Evolutionary conservation across 2,797 vertebrate genomes (phyloP), one percentile per base, ranked within the genome.

Genomic region (Darevskia nairensis): DNA sequence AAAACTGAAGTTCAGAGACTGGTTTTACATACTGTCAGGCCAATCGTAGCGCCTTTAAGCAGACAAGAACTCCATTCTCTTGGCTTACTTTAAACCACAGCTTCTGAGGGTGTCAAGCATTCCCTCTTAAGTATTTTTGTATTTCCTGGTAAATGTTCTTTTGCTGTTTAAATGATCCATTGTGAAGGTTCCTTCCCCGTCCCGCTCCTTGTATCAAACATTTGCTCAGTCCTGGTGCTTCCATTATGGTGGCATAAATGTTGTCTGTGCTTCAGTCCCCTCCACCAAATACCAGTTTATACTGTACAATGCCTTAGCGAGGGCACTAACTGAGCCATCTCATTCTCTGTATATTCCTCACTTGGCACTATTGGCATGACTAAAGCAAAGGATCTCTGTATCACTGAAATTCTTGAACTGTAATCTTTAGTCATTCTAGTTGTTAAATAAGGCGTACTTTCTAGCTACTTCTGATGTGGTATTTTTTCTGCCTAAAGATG

Each of bases 301-400:
- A 85, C 50, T 90, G 83, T 88, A 88, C 66, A 82, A 71, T 85
- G 82, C 82, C 83, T 85, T 88, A 85, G 89, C 55, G 68, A 72
- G 89, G 85, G 89, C 84, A 86, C 84, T 83, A 83, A 78, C 85
- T 89, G 89, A 89, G 89, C 89, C 85, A 89, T 90, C 82, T 50
- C 78, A 85, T 88, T 64, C 82, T 76, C 89, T 89, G 88, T 88
- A 82, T 85, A 82, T 71, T 84, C 82, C 64, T 69, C 59, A 80
- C 86, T 85, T 85, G 88, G 78, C 88, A 81, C 84, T 76, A 71
- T 88, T 82, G 86, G 78, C 64, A 88, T 77, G 86, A 88, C 86
- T 90, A 85, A 88, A 86, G 79, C 88, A 89, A 89, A 90, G 64
- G 78, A 88, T 90, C 72, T 75, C 79, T 71, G 59, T 90, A 85